Evolutionary conservation across 2,888 invertebrate species (phyloP).

Genomic region (Parthenolecanium corni): DNA sequence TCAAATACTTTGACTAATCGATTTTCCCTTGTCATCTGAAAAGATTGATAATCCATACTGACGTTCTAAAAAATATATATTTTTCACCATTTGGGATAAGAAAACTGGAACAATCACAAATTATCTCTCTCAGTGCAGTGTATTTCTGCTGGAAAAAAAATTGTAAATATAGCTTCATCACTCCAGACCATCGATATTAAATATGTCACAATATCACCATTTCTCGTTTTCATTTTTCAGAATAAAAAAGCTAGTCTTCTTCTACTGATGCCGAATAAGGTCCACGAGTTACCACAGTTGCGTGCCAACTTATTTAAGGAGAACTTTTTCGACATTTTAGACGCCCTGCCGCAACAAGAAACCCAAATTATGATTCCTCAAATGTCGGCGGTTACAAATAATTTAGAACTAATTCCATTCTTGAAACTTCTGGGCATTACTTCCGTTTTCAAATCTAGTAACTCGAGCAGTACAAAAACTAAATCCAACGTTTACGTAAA

Average conservation of each 20-base stretch:
- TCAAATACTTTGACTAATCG: too few species aligned
- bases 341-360: slow-evolving; percentile 34
- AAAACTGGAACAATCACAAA: too few species aligned
- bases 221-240: slow-evolving; percentile 32
- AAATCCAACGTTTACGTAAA: slow-evolving; percentile 32
- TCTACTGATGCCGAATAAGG: slow-evolving; percentile 35
- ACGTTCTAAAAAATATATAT: too few species aligned
- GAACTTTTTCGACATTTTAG: slow-evolving; percentile 33
- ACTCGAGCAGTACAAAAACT: slow-evolving; percentile 9
- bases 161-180: too few species aligned
- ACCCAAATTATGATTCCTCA: slow-evolving; percentile 36
- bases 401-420: slow-evolving; percentile 35
- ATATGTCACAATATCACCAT: too few species aligned
- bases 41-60: too few species aligned
- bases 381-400: slow-evolving; percentile 35
- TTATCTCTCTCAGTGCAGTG: too few species aligned
- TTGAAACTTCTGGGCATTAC: slow-evolving; percentile 34
- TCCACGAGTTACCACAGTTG: slow-evolving; percentile 22
- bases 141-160: too few species aligned
- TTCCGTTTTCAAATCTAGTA: slow-evolving; percentile 32
- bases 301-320: slow-evolving; percentile 29
- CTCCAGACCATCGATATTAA: too few species aligned
- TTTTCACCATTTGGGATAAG: too few species aligned
- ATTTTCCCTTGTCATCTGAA: too few species aligned
- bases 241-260: slow-evolving; percentile 34